phyloP scores from a whole-genome alignment of 2,797 vertebrate species.

The Eulemur mongoz region DNA sequence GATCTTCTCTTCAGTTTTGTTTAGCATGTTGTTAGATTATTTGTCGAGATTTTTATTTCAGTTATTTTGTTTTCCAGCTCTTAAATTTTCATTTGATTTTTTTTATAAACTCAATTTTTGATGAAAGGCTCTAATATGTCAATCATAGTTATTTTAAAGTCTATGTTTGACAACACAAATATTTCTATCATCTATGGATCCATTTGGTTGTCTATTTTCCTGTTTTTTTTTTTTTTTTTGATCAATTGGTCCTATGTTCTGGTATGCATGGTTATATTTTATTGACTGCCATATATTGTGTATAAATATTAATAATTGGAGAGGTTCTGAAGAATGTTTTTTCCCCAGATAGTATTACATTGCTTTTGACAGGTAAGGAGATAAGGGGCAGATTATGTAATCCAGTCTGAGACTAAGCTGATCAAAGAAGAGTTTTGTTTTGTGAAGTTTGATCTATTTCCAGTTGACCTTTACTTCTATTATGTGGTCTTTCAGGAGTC shows the following conservation, averaged over 20 bases:
- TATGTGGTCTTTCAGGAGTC: neutral
- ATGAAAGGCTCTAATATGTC: neutral
- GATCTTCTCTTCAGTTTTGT: neutral
- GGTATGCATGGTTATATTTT: neutral
- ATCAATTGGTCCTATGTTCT: neutral
- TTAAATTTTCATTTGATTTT: neutral
- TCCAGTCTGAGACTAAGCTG: neutral
- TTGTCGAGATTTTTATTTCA: neutral
- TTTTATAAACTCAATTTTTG: neutral
- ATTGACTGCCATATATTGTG: neutral
- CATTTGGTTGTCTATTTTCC: neutral
- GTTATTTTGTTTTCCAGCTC: neutral
- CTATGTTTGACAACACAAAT: neutral
- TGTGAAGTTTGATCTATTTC: neutral
- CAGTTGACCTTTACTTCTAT: neutral
- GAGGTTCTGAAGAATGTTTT: neutral
- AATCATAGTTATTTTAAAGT: conserved; percentile 19
- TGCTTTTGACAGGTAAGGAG: neutral
- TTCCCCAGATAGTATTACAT: neutral
- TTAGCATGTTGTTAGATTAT: neutral
- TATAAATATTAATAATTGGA: neutral
- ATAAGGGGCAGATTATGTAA: neutral
- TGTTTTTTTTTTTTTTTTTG: neutral
- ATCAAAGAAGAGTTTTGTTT: neutral
- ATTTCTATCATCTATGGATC: neutral